Conservation (phyloP, 2,113 vertebrate species). For the Naja naja region DNA sequence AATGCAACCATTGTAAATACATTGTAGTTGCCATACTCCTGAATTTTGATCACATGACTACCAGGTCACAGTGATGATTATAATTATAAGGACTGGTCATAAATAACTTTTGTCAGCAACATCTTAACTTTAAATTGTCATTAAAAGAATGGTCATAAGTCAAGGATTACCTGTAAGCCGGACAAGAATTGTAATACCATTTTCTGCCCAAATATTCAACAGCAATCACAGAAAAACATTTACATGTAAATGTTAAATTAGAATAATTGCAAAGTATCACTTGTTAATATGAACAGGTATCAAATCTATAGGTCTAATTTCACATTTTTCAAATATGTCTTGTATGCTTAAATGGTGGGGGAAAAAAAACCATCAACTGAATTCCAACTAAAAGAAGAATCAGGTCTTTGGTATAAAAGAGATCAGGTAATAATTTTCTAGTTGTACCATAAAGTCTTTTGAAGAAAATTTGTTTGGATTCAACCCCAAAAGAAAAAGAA, state of each 20-base stretch:
- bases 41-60: not conserved
- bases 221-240: not conserved
- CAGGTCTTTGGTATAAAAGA: not conserved
- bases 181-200: not conserved
- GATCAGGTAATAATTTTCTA: not conserved
- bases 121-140: not conserved
- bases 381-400: not conserved
- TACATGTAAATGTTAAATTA: not conserved
- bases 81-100: not conserved
- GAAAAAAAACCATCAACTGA: not conserved
- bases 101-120: not conserved
- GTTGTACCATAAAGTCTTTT: not conserved
- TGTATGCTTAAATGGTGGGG: not conserved
- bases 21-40: not conserved
- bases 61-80: not conserved
- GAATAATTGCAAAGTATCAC: not conserved
- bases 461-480: not conserved
- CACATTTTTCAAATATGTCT: not conserved
- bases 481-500: not conserved
- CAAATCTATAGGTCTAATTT: not conserved
- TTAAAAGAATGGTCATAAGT: not conserved
- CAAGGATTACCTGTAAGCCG: not conserved
- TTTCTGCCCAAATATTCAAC: not conserved
- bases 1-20: not conserved
- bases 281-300: not conserved